A percentile compares a stretch with the other conserved stretches of the same genome.
Evolutionary conservation across 2,888 invertebrate genomes (phyloP).

Genomic region (Augiades crinisus): DNA sequence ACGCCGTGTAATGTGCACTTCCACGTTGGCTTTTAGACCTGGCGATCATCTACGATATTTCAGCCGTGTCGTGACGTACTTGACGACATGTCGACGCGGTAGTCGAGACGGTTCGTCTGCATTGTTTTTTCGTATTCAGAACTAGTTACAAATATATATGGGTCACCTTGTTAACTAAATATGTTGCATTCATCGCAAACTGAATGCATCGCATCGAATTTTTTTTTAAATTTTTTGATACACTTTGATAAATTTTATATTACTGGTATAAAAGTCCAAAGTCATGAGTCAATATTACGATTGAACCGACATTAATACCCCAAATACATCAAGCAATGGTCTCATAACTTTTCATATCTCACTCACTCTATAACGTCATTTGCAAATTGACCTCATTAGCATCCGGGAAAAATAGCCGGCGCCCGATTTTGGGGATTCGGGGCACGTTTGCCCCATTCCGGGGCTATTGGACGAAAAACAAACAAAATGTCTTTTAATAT

Average conservation of each 20-base stretch:
- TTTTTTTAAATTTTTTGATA: too few species aligned
- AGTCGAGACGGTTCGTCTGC: too few species aligned
- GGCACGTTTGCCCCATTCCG: conserved; percentile 7
- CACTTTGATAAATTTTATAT: too few species aligned
- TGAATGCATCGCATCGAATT: too few species aligned
- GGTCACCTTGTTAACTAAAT: too few species aligned
- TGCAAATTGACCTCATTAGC: conserved; percentile 1
- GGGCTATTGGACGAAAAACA: conserved; percentile 5
- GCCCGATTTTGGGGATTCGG: background rate
- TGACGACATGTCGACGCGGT: too few species aligned
- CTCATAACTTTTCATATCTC: conserved; percentile 1
- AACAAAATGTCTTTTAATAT: background rate
- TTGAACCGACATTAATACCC: background rate
- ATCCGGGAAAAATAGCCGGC: conserved; percentile 8
- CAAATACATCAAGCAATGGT: background rate
- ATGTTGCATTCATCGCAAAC: too few species aligned
- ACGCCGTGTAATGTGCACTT: conserved; percentile 1
- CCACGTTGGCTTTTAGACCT: background rate
- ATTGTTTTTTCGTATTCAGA: too few species aligned
- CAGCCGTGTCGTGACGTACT: too few species aligned
- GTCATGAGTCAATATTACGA: background rate
- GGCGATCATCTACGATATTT: background rate
- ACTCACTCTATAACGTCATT: background rate
- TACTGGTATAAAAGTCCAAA: too few species aligned
- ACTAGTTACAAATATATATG: too few species aligned